Conservation (phyloP, 2,888 invertebrate species). For the Notodonta ziczac region DNA sequence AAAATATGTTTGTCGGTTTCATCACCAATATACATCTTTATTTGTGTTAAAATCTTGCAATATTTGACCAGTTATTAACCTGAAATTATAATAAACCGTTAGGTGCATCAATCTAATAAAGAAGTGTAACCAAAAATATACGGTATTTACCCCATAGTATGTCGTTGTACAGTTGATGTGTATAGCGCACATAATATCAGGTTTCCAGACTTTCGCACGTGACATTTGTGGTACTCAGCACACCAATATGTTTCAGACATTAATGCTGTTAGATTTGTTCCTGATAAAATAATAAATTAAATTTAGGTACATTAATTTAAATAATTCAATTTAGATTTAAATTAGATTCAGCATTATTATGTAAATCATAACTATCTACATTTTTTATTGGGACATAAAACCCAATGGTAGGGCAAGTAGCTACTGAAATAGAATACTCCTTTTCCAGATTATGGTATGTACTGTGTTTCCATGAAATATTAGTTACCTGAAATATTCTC, state of each 20-base stretch:
- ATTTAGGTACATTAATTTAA: too few species aligned
- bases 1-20: too few species aligned
- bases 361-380: too few species aligned
- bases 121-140: not conserved
- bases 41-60: constrained; percentile 86
- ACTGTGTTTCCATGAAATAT: too few species aligned
- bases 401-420: not conserved
- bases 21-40: constrained; percentile 89
- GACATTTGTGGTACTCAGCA: constrained; percentile 94
- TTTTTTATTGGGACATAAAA: too few species aligned
- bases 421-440: too few species aligned
- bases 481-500: constrained; percentile 14
- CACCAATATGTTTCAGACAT: constrained; percentile 91
- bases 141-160: constrained; percentile 87
- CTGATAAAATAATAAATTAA: constrained; percentile 31
- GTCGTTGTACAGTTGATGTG: constrained; percentile 89
- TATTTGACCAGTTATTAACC: constrained; percentile 87
- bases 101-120: not conserved
- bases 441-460: too few species aligned
- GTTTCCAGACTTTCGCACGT: constrained; percentile 87
- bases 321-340: too few species aligned
- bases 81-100: constrained; percentile 49
- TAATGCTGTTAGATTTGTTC: constrained; percentile 43
- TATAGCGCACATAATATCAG: constrained; percentile 91
- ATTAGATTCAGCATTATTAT: too few species aligned